A percentile compares a stretch with the other conserved stretches of the same genome.
phyloP scores from a whole-genome alignment of 1,140 invertebrate genomes.

The Drosophila ohnishii region DNA sequence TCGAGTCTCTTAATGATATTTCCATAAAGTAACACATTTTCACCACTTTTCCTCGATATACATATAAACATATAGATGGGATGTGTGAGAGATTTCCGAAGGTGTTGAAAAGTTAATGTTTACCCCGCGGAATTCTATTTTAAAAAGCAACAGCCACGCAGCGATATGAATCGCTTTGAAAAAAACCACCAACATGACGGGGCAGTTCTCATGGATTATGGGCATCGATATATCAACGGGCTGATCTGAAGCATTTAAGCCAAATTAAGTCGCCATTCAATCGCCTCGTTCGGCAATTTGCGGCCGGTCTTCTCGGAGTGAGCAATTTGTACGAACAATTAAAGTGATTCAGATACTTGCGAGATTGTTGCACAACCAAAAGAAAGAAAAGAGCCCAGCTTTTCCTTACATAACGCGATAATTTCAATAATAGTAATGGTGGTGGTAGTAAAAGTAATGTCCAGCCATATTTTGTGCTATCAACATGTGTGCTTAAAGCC shows the following conservation, averaged over 20 bases:
- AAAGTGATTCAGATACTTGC: constrained; percentile 59
- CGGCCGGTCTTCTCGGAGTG: constrained; percentile 9
- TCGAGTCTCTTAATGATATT: constrained; percentile 64
- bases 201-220: constrained; percentile 44
- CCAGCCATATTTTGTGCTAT: constrained; percentile 54
- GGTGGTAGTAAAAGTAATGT: constrained; percentile 49
- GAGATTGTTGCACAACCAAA: constrained; percentile 65
- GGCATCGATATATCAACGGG: constrained; percentile 36
- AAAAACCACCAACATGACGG: constrained; percentile 51
- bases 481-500: constrained; percentile 24
- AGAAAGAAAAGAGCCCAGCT: constrained; percentile 38
- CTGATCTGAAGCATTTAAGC: constrained; percentile 66
- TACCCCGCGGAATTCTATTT: constrained; percentile 29
- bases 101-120: constrained; percentile 21
- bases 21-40: constrained; percentile 58
- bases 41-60: constrained; percentile 16
- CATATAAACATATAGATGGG: constrained; percentile 5
- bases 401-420: constrained; percentile 58
- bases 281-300: constrained; percentile 38
- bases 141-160: constrained; percentile 1
- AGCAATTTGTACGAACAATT: constrained; percentile 55
- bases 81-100: constrained; percentile 59
- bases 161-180: constrained; percentile 15
- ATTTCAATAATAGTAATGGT: constrained; percentile 48
- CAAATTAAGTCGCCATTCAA: constrained; percentile 70